Base-by-base conservation (phyloP, 1,140 invertebrate species). In the Leguminivora glycinivorella region DNA sequence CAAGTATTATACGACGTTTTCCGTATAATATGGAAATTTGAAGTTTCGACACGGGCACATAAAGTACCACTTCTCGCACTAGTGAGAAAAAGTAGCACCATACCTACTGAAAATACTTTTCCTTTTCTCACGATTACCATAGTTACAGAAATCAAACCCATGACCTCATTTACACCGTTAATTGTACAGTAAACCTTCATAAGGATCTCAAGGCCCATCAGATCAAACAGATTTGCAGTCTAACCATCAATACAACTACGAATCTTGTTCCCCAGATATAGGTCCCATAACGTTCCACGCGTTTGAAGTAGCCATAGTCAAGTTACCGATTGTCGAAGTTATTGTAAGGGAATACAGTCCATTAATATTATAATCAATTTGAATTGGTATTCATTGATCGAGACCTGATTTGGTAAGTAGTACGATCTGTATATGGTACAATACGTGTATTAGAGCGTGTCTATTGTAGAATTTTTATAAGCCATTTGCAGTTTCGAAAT, bases 351-450 rank as follows among this genome's bases (percentile, higher is more conserved):
- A n/a, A n/a, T n/a, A n/a, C n/a, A n/a, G n/a, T n/a, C n/a, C n/a
- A n/a, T n/a, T n/a, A n/a, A n/a, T n/a, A n/a, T n/a, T n/a, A n/a
- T n/a, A n/a, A n/a, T n/a, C n/a, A n/a, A n/a, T n/a, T n/a, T n/a
- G n/a, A 63, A 63, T 63, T 63, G 58, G 58, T 17, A 22, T 63
- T 63, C 58, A 63, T 63, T 63, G 58, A 31, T 63, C 26, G 58
- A 63, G 58, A 19, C 58, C 58, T 29, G 58, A 63, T 63, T 63
- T 29, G 25, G 58, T 63, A 63, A 63, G 26, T 63, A 31, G 58
- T 63, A 31, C 25, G 7, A 52, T 29, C 58, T 29, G 9, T 63
- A 63, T 63, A 29, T 63, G 58, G 58, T 29, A 63, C 58, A 63
- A 63, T 63, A 25, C 58, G 29, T 29, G 24, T 63, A 63, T 31